A percentile compares a stretch with the other conserved stretches of the same genome.
phyloP scores from a whole-genome alignment of 2,113 vertebrate genomes.

The Neopipo cinnamomea region DNA sequence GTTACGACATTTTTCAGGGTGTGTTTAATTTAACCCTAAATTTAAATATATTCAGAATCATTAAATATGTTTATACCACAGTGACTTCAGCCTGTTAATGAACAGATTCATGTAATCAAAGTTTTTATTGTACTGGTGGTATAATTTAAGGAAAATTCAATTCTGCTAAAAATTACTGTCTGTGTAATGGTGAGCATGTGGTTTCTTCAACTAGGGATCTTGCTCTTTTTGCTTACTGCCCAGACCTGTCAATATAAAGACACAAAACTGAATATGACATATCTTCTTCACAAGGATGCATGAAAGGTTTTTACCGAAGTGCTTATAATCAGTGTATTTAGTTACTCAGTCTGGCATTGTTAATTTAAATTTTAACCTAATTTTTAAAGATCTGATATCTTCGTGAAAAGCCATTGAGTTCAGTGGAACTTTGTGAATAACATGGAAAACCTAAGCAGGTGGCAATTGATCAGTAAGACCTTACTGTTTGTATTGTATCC shows the following conservation, averaged over 20 bases:
- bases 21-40: not conserved
- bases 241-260: not conserved
- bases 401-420: not conserved
- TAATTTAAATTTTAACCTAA: constrained; percentile 8
- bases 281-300: not conserved
- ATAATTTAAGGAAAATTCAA: not conserved
- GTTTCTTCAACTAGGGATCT: not conserved
- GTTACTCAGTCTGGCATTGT: not conserved
- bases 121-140: not conserved
- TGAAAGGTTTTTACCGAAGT: not conserved
- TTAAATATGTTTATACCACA: not conserved
- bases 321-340: not conserved
- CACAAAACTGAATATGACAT: not conserved
- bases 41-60: not conserved
- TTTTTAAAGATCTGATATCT: not conserved
- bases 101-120: not conserved
- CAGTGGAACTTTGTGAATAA: not conserved
- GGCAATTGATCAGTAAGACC: not conserved
- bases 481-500: not conserved
- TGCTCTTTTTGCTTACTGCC: not conserved
- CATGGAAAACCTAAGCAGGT: not conserved
- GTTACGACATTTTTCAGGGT: not conserved
- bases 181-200: not conserved
- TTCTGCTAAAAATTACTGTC: not conserved
- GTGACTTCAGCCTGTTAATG: not conserved